phyloP scores from a whole-genome alignment of 2,888 invertebrate species.

The Torymus texanus region DNA sequence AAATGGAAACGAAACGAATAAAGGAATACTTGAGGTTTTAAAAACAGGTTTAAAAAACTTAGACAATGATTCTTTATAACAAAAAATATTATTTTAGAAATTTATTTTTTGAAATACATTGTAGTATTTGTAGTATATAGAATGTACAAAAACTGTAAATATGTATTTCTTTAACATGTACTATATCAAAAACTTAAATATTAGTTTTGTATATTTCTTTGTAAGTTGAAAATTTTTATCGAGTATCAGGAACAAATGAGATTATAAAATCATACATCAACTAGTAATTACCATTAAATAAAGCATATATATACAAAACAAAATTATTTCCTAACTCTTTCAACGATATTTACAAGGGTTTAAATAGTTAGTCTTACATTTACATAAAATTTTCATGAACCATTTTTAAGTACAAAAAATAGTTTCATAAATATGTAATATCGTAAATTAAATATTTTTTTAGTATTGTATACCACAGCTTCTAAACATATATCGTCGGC shows the following conservation, averaged over 20 bases:
- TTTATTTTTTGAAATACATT: conserved; percentile 38
- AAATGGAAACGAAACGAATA: not conserved
- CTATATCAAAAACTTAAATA: conserved; percentile 39
- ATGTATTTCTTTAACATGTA: conserved; percentile 25
- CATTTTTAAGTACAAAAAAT: conserved; percentile 12
- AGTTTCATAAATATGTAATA: not conserved
- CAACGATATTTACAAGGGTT: conserved; percentile 35
- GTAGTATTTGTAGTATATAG: conserved; percentile 13
- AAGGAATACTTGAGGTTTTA: not conserved
- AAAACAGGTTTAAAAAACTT: not conserved
- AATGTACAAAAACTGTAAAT: conserved; percentile 42
- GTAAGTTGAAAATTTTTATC: conserved; percentile 25
- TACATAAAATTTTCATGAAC: not conserved
- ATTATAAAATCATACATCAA: not conserved
- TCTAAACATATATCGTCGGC: not conserved
- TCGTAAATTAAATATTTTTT: not conserved
- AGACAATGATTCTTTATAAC: conserved; percentile 17
- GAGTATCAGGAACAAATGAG: conserved; percentile 24
- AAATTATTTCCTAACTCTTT: conserved; percentile 3
- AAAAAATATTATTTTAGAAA: conserved; percentile 34
- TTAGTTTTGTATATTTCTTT: conserved; percentile 20
- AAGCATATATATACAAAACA: conserved; percentile 16
- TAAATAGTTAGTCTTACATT: not conserved
- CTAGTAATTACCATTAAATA: conserved; percentile 7
- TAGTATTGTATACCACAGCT: too few species aligned